Base-by-base conservation (phyloP, 1,140 invertebrate genomes). In the Papilio dardanus region DNA sequence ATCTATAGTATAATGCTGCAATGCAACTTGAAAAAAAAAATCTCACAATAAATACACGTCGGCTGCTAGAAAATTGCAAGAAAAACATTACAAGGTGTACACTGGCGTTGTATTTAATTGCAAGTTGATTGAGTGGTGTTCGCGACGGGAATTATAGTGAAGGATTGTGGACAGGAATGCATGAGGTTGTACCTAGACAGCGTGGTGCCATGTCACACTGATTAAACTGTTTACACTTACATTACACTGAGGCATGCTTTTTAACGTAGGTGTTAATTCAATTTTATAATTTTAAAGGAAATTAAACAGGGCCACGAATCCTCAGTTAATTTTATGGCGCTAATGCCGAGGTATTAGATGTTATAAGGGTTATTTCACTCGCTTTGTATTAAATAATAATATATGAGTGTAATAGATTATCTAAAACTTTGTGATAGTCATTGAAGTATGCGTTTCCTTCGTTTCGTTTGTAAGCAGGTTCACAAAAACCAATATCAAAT, bases 81-180 rank as follows among this genome's bases (percentile, higher is more conserved):
- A 67, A 67, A 67, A 67, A 67, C 65, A 62, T 62, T 62, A 62
- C 65, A 67, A 12, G 69, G 24, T 42, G 46, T 54, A 71, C 21
- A 24, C 37, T 37, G 68, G 21, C 42, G 28, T 12, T n/a, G 46
- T 58, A 73, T 58, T 71, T 73, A 73, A 73, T 73, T 73, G 71
- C 71, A 54, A 54, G 30, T 73, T 73, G 71, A 73, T 73, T 73
- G 71, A 73, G 31, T 54, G 46, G 31, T 54, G 28, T 58, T 69
- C 71, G 42, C 71, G 28, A 73, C 42, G 71, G 50, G 71, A 73
- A 73, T 73, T 73, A 73, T 73, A 73, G 71, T 73, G 71, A 73
- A 73, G 71, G 71, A 73, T 73, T 58, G 71, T 73, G 71, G 46
- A 73, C 46, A 54, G 71, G 71, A 73, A 73, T 73, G 71, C 31